Percentiles rank a stretch among this genome's conserved stretches.
Evolutionary conservation across 2,113 vertebrate species (phyloP).

Genomic region (Silurus asotus): DNA sequence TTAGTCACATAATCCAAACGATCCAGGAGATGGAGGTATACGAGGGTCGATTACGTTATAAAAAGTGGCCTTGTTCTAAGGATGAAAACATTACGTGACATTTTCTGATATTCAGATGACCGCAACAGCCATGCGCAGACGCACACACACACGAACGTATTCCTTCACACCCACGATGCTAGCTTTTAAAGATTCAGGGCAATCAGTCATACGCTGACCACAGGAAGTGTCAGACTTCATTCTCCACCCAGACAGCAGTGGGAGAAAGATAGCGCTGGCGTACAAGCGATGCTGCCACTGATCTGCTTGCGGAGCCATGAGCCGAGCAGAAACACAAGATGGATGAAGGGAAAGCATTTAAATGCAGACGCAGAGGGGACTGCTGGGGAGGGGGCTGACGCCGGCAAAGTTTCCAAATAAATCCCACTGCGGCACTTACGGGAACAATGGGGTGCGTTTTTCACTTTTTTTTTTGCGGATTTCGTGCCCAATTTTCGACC

Average conservation of each 20-base stretch:
- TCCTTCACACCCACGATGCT: conserved; percentile 20
- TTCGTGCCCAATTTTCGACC: background rate
- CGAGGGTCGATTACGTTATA: background rate
- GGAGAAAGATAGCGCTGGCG: conserved; percentile 32
- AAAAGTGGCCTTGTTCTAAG: conserved; percentile 11
- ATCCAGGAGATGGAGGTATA: background rate
- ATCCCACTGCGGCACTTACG: conserved; percentile 37
- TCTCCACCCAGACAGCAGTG: conserved; percentile 37
- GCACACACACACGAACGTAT: background rate
- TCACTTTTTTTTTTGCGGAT: background rate
- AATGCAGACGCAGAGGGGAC: conserved; percentile 30
- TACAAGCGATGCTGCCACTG: conserved; percentile 48
- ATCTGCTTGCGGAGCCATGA: conserved; percentile 25
- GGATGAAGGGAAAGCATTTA: conserved; percentile 40
- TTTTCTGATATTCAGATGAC: conserved; percentile 40
- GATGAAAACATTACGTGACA: conserved; percentile 18
- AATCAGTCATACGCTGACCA: conserved; percentile 43
- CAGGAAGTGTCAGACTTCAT: conserved; percentile 37
- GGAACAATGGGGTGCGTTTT: conserved; percentile 25
- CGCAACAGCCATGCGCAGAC: background rate
- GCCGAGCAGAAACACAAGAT: conserved; percentile 26
- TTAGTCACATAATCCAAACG: background rate
- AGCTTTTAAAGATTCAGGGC: conserved; percentile 32
- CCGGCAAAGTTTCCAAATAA: conserved; percentile 21
- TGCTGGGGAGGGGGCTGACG: background rate